Base-by-base conservation (phyloP, 2,888 invertebrate species). In the Junonia oenone region DNA sequence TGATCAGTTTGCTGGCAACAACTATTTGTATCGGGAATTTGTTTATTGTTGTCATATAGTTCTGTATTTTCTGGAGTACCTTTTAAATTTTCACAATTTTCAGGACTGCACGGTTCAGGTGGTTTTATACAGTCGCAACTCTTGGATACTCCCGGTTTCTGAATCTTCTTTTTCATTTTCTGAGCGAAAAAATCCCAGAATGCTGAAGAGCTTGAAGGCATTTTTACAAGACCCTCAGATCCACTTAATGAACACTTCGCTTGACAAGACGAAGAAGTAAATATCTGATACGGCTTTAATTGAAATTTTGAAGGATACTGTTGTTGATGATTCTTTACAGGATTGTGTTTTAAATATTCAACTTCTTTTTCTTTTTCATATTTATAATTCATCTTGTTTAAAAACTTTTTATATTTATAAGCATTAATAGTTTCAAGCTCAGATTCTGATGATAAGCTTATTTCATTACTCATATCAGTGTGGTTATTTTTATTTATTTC, bases 181-280 rank as follows among this genome's bases (percentile, higher is more conserved):
- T 76, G 74, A 9, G 74, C 72, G 0, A 84, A 57, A 40, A 73
- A 78, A 33, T 83, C 78, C 83, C 83, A 85, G 58, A 84, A 83
- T 0, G 72, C 69, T 0, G 82, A 78, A 2, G 79, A 73, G 8
- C 71, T 68, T 0, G 73, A 66, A 6, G 71, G 67, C 22, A 75
- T 51, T 11, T 66, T 63, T 29, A 50, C 60, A 6, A 59, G 49
- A 6, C 13, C 45, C 0, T 31, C 48, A 9, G 53, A 43, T 15
- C 57, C 54, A 19, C 45, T 33, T 6, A 53, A 51, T 13, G 45
- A 17, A 50, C 46, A 66, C 38, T 60, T 61, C 9, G 66, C 59
- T 33, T 66, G 64, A 47, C 67, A 67, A 9, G 62, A 67, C 2
- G 72, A 63, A 17, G 62, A 65, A 1, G 68, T 61, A 47, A 66